Percentiles rank a stretch among this genome's conserved stretches.
These are phyloP conservation scores for Nowickia ferox DNA, from an alignment of 2,888 invertebrate genomes.

Conservation along the genomic window DNA sequence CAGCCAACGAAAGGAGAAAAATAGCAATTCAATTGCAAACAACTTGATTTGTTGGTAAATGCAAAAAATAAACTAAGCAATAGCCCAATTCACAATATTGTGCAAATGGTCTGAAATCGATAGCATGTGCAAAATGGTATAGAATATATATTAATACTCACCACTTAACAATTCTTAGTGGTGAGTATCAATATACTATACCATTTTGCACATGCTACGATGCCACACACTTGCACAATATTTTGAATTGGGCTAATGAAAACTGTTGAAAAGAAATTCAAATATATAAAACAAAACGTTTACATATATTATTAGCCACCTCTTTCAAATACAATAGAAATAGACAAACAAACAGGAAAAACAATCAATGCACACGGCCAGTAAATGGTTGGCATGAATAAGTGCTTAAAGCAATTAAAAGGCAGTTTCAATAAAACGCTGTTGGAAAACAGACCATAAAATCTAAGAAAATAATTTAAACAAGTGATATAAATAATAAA, in stretches of 20 bases:
- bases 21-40: conserved; percentile 9
- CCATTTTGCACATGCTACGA: too few relatives aligned
- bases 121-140: too few relatives aligned
- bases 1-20: neutral
- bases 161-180: too few relatives aligned
- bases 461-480: conserved; percentile 7
- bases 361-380: neutral
- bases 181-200: too few relatives aligned
- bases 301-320: conserved; percentile 20
- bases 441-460: conserved; percentile 37
- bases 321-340: conserved; percentile 19
- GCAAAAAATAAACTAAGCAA: neutral
- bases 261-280: neutral
- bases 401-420: conserved; percentile 34
- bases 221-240: too few relatives aligned
- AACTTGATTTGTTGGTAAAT: conserved; percentile 53
- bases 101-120: too few relatives aligned
- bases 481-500: conserved; percentile 21
- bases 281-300: neutral
- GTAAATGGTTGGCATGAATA: conserved; percentile 1
- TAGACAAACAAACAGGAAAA: neutral
- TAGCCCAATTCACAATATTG: too few relatives aligned
- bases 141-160: too few relatives aligned
- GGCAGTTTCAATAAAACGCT: conserved; percentile 53
- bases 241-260: too few relatives aligned